These are phyloP conservation scores for Lymantria monacha DNA, from an alignment of 2,888 invertebrate species.

Conservation along the genomic window DNA sequence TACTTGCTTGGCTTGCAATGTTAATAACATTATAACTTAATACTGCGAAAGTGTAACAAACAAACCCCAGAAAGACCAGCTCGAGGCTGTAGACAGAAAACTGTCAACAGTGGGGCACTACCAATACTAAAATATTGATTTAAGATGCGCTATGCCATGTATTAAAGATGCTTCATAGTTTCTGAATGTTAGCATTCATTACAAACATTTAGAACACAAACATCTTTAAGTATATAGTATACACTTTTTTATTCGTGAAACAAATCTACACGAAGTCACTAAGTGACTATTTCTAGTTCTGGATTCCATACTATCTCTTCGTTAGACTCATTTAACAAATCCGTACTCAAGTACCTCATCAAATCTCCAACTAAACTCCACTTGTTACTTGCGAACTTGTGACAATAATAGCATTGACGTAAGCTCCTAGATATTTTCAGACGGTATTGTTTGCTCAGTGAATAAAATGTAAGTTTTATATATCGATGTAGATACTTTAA, in stretches of 20 bases:
- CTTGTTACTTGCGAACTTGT: conserved; percentile 19
- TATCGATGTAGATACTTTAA: neutral
- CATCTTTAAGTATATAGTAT: too few relatives aligned
- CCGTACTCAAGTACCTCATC: conserved; percentile 21
- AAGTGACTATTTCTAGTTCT: neutral
- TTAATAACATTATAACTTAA: too few relatives aligned
- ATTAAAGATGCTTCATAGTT: too few relatives aligned
- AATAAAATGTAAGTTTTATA: neutral
- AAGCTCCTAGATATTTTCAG: conserved; percentile 15
- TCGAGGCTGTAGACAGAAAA: too few relatives aligned
- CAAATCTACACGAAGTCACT: neutral
- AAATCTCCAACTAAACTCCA: conserved; percentile 12
- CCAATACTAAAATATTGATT: too few relatives aligned
- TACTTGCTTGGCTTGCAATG: too few relatives aligned
- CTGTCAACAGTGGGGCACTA: too few relatives aligned
- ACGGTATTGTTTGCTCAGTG: conserved; percentile 13
- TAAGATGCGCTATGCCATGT: too few relatives aligned
- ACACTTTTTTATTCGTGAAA: neutral
- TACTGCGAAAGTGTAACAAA: too few relatives aligned
- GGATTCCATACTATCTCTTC: conserved; percentile 4
- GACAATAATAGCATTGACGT: conserved; percentile 24
- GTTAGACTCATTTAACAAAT: conserved; percentile 13
- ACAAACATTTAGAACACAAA: too few relatives aligned
- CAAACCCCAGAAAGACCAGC: too few relatives aligned
- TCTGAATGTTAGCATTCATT: too few relatives aligned